Conservation (phyloP, 2,113 vertebrate species). For the Lanius ludovicianus region DNA sequence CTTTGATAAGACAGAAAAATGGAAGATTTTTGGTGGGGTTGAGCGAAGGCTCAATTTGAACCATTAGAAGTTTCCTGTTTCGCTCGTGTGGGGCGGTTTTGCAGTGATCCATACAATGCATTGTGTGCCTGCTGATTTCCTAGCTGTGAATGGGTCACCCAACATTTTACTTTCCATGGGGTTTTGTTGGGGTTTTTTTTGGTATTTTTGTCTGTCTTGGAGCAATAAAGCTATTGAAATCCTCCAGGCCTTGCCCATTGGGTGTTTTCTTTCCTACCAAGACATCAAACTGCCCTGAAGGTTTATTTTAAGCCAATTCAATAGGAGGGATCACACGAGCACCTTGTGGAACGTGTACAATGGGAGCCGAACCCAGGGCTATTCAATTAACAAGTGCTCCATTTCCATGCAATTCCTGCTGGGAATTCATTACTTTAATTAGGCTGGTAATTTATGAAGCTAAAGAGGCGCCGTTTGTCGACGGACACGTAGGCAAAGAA, state of each 20-base stretch:
- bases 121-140: constrained; percentile 60
- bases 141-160: constrained; percentile 29
- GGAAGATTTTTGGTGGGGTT: constrained; percentile 49
- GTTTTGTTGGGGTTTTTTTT: not conserved
- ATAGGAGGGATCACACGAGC: constrained; percentile 53
- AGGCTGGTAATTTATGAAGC: not conserved
- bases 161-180: constrained; percentile 12
- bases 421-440: constrained; percentile 38
- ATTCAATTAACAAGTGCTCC: constrained; percentile 47
- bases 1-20: constrained; percentile 62
- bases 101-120: constrained; percentile 41
- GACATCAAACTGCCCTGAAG: constrained; percentile 38
- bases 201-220: not conserved
- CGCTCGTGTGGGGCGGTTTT: not conserved
- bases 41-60: not conserved
- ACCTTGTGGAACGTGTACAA: constrained; percentile 49
- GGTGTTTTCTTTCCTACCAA: constrained; percentile 68
- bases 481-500: not conserved
- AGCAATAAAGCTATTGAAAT: constrained; percentile 57
- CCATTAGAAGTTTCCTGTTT: constrained; percentile 48
- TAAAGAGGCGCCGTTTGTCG: not conserved
- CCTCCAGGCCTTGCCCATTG: constrained; percentile 42
- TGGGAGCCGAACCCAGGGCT: constrained; percentile 3
- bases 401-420: constrained; percentile 39
- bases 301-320: constrained; percentile 67